These are phyloP conservation scores for Thaleichthys pacificus DNA, from an alignment of 2,797 vertebrate genomes.

Conservation along the genomic window DNA sequence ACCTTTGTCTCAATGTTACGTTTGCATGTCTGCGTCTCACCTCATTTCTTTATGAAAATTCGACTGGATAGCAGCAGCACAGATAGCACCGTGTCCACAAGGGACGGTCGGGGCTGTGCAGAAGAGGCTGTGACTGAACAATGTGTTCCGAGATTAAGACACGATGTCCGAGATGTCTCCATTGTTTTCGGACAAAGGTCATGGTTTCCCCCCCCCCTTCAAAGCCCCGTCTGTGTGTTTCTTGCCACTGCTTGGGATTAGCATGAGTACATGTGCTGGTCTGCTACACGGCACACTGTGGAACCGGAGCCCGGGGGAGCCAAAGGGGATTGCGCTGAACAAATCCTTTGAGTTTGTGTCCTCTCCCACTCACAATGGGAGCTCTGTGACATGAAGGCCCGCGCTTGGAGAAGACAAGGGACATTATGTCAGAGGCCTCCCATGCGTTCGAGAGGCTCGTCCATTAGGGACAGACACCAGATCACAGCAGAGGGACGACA, in stretches of 20 bases:
- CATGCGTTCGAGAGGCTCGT: background rate
- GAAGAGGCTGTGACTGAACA: background rate
- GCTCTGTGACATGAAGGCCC: background rate
- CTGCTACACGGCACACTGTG: background rate
- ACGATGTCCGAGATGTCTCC: background rate
- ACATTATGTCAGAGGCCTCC: background rate
- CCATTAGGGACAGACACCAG: background rate
- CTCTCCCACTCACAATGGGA: constrained; percentile 6
- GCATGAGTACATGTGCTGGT: background rate
- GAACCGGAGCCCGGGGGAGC: background rate
- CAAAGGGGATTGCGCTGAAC: background rate
- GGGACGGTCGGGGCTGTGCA: background rate
- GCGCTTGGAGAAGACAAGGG: background rate
- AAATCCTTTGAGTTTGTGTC: constrained; percentile 12
- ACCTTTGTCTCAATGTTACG: no score
- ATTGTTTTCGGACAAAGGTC: constrained; percentile 10
- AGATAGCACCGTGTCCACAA: background rate
- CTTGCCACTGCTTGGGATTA: background rate
- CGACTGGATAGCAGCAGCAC: no score
- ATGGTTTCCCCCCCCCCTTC: background rate
- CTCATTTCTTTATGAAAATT: background rate
- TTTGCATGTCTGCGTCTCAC: no score
- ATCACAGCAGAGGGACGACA: background rate
- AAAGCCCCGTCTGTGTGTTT: background rate
- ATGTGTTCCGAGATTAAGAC: background rate